Evolutionary conservation across 2,113 vertebrate genomes (phyloP).

Genomic region (Gasterosteus aculeatus): DNA sequence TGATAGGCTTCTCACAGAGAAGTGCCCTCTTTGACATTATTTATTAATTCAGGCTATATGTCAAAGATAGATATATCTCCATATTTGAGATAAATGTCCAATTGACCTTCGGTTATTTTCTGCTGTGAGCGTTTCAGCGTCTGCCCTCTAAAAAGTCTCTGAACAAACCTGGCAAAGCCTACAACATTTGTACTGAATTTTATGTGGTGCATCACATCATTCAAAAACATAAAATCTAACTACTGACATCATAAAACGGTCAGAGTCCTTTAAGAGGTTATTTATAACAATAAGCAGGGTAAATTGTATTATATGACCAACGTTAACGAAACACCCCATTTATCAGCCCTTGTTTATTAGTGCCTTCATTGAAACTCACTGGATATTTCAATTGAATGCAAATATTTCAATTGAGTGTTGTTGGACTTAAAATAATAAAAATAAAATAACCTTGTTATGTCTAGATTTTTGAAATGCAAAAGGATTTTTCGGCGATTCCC

Average conservation of each 20-base stretch:
- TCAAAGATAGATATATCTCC: constrained; percentile 31
- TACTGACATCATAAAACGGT: background rate
- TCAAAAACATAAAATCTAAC: constrained; percentile 8
- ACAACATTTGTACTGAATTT: constrained; percentile 4
- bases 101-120: constrained; percentile 17
- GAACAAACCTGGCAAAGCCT: background rate
- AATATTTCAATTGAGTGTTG: background rate
- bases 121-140: background rate
- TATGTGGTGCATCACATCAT: constrained; percentile 11
- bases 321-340: background rate
- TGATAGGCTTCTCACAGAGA: constrained; percentile 20
- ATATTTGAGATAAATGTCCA: constrained; percentile 8
- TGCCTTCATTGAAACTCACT: background rate
- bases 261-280: background rate
- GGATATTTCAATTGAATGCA: background rate
- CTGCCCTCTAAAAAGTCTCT: background rate
- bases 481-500: constrained; percentile 66
- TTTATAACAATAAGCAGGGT: background rate
- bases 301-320: constrained; percentile 1
- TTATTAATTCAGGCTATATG: constrained; percentile 40
- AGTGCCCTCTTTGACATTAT: constrained; percentile 22
- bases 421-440: constrained; percentile 49
- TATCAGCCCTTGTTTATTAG: constrained; percentile 17
- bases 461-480: constrained; percentile 53
- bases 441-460: constrained; percentile 43